Evolutionary conservation across 2,113 vertebrate species (phyloP).

Genomic region (Scolopax mira): DNA sequence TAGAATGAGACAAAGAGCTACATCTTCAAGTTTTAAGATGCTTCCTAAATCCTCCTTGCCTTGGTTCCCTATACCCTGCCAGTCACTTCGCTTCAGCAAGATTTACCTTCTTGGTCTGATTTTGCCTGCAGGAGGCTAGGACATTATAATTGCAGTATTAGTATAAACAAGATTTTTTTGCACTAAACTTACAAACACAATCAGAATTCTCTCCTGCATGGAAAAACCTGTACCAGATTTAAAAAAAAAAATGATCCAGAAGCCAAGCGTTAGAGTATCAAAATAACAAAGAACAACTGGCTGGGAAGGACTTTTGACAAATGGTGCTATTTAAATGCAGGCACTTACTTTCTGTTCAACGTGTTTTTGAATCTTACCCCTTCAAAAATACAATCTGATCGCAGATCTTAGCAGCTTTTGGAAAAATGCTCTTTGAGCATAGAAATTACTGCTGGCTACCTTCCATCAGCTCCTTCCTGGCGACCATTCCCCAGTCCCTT

Average conservation of each 20-base stretch:
- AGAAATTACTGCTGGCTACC: conserved; percentile 30
- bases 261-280: background rate
- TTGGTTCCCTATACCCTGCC: rapidly evolving
- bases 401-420: conserved; percentile 17
- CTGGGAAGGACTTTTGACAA: background rate
- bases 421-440: background rate
- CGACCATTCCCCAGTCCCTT: conserved; percentile 5
- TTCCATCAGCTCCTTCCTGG: conserved; percentile 50
- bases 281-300: background rate
- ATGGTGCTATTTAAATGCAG: background rate
- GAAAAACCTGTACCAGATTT: background rate
- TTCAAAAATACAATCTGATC: background rate
- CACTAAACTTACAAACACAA: background rate
- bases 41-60: background rate
- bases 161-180: background rate
- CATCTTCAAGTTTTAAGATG: background rate
- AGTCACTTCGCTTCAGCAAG: background rate
- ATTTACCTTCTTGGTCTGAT: background rate
- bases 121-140: background rate
- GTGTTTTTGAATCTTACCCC: background rate
- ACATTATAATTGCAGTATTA: background rate
- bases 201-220: background rate
- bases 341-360: background rate
- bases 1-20: background rate
- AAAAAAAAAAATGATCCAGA: background rate